Evolutionary conservation across 1,140 invertebrate species (phyloP), one percentile per base, ranked within the genome.

Genomic region (Vanessa atalanta): DNA sequence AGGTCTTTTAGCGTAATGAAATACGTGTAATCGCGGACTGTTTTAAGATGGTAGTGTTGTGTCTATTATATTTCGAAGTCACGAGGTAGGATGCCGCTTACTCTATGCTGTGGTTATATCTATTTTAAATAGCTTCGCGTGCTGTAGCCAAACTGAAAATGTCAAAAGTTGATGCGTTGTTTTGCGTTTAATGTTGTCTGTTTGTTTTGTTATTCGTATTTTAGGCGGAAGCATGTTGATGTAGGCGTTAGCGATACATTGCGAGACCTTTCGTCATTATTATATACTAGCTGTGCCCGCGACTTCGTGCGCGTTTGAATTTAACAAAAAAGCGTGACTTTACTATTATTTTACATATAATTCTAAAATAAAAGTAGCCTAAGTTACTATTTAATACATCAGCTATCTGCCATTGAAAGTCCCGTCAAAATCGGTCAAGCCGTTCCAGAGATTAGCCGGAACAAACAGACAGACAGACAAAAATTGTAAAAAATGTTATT

Each of bases 81-180:
- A 86, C 84, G 87, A 83, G 86, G 76, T 79, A 67, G 47, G n/a
- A 47, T 65, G 48, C 6, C 13, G 57, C 15, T 37, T 69, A 68
- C 51, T 78, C 37, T 73, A 47, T 63, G 77, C 83, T 82, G 9
- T 43, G 37, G 9, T 43, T 43, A 43, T 43, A 43, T 82, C 57
- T 61, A 61, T 85, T 85, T 84, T 83, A 85, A 81, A 72, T 70
- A 57, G 8, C 55, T 37, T n/a, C 73, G 73, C 70, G 72, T 79
- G 75, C 65, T 78, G 81, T 75, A 79, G 83, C 84, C 82, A 83
- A 87, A 78, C 73, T 78, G 72, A 80, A 88, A 88, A 86, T 88
- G 84, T 88, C 86, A 88, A 75, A 71, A 43, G 76, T 72, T 63
- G 61, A 78, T 60, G 61, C 37, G 69, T 66, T 76, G 65, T 64